Percentiles rank a stretch among this genome's conserved stretches.
phyloP scores from a whole-genome alignment of 2,113 vertebrate genomes.

The Alectura lathami region DNA sequence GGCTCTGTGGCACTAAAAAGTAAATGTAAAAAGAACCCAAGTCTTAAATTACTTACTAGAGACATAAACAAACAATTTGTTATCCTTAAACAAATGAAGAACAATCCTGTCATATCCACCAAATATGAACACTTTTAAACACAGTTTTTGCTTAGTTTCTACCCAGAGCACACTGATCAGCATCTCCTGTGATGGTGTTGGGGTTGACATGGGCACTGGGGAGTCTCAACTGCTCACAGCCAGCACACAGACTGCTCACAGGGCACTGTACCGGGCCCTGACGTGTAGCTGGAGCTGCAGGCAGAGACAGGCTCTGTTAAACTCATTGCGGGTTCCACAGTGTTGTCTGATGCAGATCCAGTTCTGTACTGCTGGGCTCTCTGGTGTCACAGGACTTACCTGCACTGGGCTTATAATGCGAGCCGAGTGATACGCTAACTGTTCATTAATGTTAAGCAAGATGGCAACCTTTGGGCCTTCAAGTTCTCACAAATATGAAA shows the following conservation, averaged over 20 bases:
- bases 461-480: neutral
- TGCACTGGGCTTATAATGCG: neutral
- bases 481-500: neutral
- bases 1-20: conserved; percentile 30
- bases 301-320: neutral
- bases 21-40: conserved; percentile 23
- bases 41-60: conserved; percentile 3
- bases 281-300: neutral
- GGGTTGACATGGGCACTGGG: neutral
- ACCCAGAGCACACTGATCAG: neutral
- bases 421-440: neutral
- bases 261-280: neutral
- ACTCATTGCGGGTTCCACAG: neutral
- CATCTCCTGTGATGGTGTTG: neutral
- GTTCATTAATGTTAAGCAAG: neutral
- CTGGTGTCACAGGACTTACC: neutral
- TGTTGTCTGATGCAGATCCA: neutral
- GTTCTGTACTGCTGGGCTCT: neutral
- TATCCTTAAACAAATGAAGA: neutral
- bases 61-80: conserved; percentile 27
- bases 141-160: neutral
- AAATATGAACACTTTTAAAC: conserved; percentile 32
- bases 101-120: neutral
- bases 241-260: no score
- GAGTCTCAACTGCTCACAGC: neutral